phyloP scores from a whole-genome alignment of 2,888 invertebrate genomes.

The Habrosyne pyritoides region DNA sequence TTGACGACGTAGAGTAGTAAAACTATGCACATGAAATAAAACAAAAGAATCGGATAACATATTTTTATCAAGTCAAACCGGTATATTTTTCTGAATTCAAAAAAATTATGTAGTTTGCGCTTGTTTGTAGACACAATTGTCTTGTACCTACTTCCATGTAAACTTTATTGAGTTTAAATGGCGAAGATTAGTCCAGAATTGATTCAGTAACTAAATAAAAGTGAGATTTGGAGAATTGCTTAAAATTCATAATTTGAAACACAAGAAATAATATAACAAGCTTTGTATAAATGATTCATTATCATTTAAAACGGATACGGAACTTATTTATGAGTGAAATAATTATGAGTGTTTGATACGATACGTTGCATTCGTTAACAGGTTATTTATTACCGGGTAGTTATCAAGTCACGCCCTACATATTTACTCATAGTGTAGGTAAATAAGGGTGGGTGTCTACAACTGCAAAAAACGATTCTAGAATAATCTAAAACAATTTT shows the following conservation, averaged over 20 bases:
- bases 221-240: not conserved
- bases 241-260: not conserved
- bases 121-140: too few species aligned
- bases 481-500: too few species aligned
- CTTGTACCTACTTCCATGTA: too few species aligned
- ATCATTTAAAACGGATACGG: conserved; percentile 46
- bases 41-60: not conserved
- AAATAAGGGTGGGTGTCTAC: too few species aligned
- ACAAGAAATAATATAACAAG: not conserved
- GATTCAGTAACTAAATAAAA: too few species aligned
- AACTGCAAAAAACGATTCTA: too few species aligned
- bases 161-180: too few species aligned
- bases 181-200: too few species aligned
- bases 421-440: not conserved
- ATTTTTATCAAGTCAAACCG: not conserved
- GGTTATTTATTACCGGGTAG: not conserved
- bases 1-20: not conserved
- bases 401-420: conserved; percentile 35
- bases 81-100: not conserved
- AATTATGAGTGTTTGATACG: conserved; percentile 27
- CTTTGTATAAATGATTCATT: not conserved
- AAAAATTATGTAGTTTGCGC: not conserved
- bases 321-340: conserved; percentile 36
- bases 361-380: conserved; percentile 41
- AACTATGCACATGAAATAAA: not conserved